phyloP scores from a whole-genome alignment of 2,888 invertebrate genomes.

The Agrilus mali region DNA sequence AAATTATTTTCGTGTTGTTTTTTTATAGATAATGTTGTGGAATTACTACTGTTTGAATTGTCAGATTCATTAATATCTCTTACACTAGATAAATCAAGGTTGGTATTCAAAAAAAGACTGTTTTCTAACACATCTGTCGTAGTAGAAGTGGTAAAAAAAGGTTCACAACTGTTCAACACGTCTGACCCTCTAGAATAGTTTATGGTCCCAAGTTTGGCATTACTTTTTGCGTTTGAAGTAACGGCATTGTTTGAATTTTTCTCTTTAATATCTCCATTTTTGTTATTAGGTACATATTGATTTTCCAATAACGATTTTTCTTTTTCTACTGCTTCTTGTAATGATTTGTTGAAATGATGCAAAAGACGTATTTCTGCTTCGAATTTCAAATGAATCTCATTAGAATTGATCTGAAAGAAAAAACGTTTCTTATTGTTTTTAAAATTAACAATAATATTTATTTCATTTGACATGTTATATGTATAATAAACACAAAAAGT shows the following conservation, averaged over 20 bases:
- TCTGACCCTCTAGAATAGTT: constrained; percentile 27
- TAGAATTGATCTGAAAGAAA: constrained; percentile 27
- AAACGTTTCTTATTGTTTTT: not conserved
- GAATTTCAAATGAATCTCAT: constrained; percentile 44
- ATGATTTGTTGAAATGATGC: constrained; percentile 46
- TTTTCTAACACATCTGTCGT: too few species aligned
- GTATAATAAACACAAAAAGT: not conserved
- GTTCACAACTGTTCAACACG: constrained; percentile 7
- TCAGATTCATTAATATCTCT: too few species aligned
- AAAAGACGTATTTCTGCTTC: constrained; percentile 47
- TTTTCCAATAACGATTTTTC: constrained; percentile 20
- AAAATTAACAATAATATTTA: too few species aligned
- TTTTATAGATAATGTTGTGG: too few species aligned
- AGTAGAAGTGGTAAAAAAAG: too few species aligned
- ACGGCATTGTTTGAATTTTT: not conserved
- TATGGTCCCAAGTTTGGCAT: constrained; percentile 16
- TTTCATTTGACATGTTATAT: too few species aligned
- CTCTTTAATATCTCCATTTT: constrained; percentile 14
- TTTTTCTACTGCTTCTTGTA: constrained; percentile 44
- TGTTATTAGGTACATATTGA: constrained; percentile 8
- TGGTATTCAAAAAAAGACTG: too few species aligned
- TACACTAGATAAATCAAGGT: too few species aligned
- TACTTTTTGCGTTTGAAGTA: constrained; percentile 1
- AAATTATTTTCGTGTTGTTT: constrained; percentile 11
- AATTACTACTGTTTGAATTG: too few species aligned